These are phyloP conservation scores for Colius striatus DNA, from an alignment of 2,113 vertebrate genomes.

Conservation along the genomic window DNA sequence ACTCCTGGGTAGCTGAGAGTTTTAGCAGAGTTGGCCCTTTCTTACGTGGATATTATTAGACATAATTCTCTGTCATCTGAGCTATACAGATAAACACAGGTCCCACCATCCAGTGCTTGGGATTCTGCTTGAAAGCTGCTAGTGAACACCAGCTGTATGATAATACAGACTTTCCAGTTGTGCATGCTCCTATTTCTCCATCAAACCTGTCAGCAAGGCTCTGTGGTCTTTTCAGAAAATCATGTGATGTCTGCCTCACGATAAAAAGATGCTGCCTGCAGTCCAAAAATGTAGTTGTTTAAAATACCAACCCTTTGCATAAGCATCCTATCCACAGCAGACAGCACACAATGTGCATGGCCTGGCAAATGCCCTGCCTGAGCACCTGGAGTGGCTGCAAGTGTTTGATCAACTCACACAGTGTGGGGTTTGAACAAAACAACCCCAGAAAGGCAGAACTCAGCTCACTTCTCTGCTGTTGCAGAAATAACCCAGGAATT, in stretches of 20 bases:
- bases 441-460: neutral
- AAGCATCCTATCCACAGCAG: neutral
- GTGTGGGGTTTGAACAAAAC: neutral
- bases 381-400: neutral
- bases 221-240: conserved; percentile 7
- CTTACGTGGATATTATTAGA: neutral
- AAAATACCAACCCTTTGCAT: neutral
- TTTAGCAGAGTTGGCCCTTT: neutral
- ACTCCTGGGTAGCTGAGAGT: neutral
- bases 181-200: neutral
- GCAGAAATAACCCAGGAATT: neutral
- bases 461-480: neutral
- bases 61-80: neutral
- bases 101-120: neutral
- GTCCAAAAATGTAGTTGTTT: neutral
- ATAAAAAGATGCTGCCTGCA: conserved; percentile 8
- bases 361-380: neutral
- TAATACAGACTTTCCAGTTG: neutral
- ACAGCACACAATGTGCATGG: neutral
- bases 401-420: neutral
- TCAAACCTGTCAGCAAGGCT: conserved; percentile 4
- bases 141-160: neutral
- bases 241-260: neutral
- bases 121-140: neutral
- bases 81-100: neutral